phyloP scores from a whole-genome alignment of 2,888 invertebrate genomes.

The Cephus nigrinus region DNA sequence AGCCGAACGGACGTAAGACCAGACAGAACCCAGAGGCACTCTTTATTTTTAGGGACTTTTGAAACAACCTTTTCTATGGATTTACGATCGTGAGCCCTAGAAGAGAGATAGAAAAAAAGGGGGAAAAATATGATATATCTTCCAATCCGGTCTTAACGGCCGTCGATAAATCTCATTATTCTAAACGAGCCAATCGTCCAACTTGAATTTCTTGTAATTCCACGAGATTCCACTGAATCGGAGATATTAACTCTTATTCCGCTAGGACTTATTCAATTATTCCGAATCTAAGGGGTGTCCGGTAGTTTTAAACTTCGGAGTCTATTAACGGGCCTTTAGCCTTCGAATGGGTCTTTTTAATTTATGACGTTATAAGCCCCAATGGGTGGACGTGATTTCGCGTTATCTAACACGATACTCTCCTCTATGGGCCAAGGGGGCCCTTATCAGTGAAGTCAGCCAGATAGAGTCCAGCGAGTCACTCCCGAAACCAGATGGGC shows the following conservation, averaged over 20 bases:
- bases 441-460: neutral
- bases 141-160: neutral
- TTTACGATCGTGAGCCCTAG: neutral
- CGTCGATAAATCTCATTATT: neutral
- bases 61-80: conserved; percentile 10
- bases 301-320: neutral
- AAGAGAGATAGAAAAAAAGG: neutral
- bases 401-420: conserved; percentile 26
- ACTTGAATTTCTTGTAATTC: neutral
- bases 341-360: conserved; percentile 2
- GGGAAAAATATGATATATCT: neutral
- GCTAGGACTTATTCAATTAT: neutral
- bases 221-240: neutral
- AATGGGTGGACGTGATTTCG: conserved; percentile 30
- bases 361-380: conserved; percentile 18
- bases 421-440: neutral
- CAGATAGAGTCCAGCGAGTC: neutral
- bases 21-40: conserved; percentile 23
- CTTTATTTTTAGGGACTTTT: conserved; percentile 26
- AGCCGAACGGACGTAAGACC: conserved; percentile 15
- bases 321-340: neutral
- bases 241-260: neutral
- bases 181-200: neutral
- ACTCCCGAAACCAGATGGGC: neutral
- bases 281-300: too few relatives aligned